Percentiles rank a stretch among this genome's conserved stretches.
These are phyloP conservation scores for Pseudomyrmex concolor DNA, from an alignment of 1,140 invertebrate species.

Conservation along the genomic window DNA sequence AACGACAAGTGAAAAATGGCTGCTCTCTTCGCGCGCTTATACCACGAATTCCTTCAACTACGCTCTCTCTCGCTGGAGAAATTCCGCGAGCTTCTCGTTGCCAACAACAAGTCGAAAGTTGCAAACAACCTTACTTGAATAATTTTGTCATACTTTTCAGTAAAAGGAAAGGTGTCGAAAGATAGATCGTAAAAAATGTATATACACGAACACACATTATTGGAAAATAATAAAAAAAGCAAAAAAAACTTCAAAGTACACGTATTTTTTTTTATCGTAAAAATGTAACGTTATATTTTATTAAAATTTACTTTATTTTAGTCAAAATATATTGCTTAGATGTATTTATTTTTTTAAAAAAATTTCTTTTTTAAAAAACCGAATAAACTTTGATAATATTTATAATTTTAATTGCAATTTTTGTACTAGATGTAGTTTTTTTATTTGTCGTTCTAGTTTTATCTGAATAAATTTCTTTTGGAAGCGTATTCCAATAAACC, in stretches of 20 bases:
- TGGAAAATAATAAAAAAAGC: background rate
- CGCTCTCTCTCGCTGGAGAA: conserved; percentile 8
- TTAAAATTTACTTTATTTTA: background rate
- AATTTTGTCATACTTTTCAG: conserved; percentile 3
- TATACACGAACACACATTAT: too few species aligned
- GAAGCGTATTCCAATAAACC: background rate
- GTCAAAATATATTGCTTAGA: background rate
- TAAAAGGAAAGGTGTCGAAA: background rate
- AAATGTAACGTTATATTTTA: background rate
- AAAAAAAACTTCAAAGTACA: background rate
- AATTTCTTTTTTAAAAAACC: too few species aligned
- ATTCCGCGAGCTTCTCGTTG: conserved; percentile 19
- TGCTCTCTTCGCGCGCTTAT: conserved; percentile 27
- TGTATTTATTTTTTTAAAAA: too few species aligned
- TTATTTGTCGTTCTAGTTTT: background rate
- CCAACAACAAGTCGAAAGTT: conserved; percentile 35
- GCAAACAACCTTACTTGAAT: conserved; percentile 4
- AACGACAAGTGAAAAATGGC: conserved; percentile 55
- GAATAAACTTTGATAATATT: background rate
- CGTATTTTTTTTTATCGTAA: background rate
- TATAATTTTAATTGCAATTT: background rate
- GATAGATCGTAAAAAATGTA: background rate
- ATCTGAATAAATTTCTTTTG: background rate
- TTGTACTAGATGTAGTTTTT: background rate
- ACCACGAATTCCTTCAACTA: conserved; percentile 37